Evolutionary conservation across 2,113 vertebrate genomes (phyloP).

Genomic region (Phoenicopterus ruber): DNA sequence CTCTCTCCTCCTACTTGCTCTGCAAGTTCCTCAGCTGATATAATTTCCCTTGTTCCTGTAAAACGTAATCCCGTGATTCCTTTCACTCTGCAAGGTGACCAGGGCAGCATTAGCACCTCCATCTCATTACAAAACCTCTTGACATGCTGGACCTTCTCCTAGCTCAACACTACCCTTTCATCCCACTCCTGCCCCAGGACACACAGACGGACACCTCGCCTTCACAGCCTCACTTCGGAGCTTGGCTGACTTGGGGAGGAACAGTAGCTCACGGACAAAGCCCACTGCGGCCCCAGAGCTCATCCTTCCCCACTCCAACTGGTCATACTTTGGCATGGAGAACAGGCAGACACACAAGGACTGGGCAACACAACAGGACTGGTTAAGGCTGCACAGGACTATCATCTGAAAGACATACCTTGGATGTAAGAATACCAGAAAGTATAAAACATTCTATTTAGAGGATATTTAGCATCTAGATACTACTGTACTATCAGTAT

Average conservation of each 20-base stretch:
- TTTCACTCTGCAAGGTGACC: not conserved
- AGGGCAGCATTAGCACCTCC: not conserved
- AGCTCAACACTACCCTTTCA: not conserved
- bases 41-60: not conserved
- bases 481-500: not conserved
- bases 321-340: accelerated
- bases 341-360: not conserved
- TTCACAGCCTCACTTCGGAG: not conserved
- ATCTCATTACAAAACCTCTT: not conserved
- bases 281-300: not conserved
- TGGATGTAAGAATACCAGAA: not conserved
- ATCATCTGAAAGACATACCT: not conserved
- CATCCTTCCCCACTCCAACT: not conserved
- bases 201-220: not conserved
- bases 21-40: not conserved
- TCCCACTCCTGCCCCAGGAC: not conserved
- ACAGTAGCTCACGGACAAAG: not conserved
- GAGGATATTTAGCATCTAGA: not conserved
- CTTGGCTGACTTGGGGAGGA: not conserved
- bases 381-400: not conserved
- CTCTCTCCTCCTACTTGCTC: not conserved
- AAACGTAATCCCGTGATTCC: not conserved
- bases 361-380: not conserved
- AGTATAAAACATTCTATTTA: not conserved
- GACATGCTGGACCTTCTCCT: not conserved